phyloP scores from a whole-genome alignment of 1,140 invertebrate species.

The Scaptomyza graminum region DNA sequence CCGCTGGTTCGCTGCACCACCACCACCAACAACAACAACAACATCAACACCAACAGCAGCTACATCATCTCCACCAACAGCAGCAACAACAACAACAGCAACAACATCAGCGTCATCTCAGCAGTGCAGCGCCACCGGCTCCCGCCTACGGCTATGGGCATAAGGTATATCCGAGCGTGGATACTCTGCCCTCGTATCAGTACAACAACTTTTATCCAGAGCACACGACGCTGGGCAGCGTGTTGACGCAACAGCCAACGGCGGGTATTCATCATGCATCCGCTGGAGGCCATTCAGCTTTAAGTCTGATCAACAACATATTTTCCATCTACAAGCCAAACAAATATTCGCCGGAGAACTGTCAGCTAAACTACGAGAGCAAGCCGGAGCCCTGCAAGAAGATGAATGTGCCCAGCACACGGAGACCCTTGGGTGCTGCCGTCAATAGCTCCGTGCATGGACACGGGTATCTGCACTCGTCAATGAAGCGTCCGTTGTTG shows the following conservation, averaged over 20 bases:
- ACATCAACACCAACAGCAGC: background rate
- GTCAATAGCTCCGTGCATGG: constrained; percentile 34
- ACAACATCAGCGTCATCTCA: constrained; percentile 4
- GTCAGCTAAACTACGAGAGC: constrained; percentile 79
- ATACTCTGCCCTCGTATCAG: constrained; percentile 77
- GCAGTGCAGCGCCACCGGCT: constrained; percentile 12
- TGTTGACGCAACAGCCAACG: constrained; percentile 75
- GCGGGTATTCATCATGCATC: constrained; percentile 67
- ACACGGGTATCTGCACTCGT: constrained; percentile 84
- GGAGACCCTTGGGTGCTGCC: constrained; percentile 64
- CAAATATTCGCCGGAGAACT: constrained; percentile 83
- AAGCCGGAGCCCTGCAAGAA: constrained; percentile 84
- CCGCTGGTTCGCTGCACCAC: constrained; percentile 55
- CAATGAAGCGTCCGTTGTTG: constrained; percentile 84
- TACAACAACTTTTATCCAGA: constrained; percentile 83
- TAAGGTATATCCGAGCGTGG: constrained; percentile 75
- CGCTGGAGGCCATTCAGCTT: constrained; percentile 71
- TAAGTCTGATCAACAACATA: constrained; percentile 84
- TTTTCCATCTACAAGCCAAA: constrained; percentile 84
- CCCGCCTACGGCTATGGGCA: constrained; percentile 62
- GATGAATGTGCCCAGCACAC: constrained; percentile 82
- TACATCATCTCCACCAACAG: constrained; percentile 2
- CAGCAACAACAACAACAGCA: constrained; percentile 6
- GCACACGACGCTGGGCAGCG: constrained; percentile 57
- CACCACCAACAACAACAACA: constrained; percentile 9